These are phyloP conservation scores for Erebia palarica DNA, from an alignment of 2,888 invertebrate genomes.

Conservation along the genomic window DNA sequence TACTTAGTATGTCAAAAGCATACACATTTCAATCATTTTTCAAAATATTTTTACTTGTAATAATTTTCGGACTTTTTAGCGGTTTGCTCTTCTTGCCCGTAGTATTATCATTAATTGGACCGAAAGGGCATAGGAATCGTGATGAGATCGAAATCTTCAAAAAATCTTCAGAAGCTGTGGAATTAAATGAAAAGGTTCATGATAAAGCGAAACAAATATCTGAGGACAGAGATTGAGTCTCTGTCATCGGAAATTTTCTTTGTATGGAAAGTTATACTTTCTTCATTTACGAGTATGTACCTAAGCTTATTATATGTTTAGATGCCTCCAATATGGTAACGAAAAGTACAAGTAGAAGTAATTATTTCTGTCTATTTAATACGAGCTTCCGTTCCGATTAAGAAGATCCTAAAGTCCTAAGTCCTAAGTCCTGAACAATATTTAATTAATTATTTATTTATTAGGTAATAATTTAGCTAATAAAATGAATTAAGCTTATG, in stretches of 20 bases:
- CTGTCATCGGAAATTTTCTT: neutral
- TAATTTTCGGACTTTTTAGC: slow-evolving; percentile 89
- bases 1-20: slow-evolving; percentile 87
- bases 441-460: no score
- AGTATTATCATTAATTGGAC: slow-evolving; percentile 88
- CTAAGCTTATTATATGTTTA: neutral
- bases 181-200: slow-evolving; percentile 61
- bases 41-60: slow-evolving; percentile 89
- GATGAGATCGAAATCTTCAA: slow-evolving; percentile 45
- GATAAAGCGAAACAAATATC: slow-evolving; percentile 38
- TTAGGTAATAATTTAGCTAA: no score
- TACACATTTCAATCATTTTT: slow-evolving; percentile 90
- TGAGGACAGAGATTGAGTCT: slow-evolving; percentile 20
- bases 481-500: no score
- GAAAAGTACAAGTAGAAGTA: no score
- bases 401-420: no score
- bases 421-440: no score
- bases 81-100: slow-evolving; percentile 90
- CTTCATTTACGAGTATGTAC: neutral
- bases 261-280: neutral
- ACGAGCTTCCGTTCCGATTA: no score
- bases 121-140: slow-evolving; percentile 72
- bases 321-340: no score
- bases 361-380: no score
- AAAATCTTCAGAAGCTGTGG: slow-evolving; percentile 56